Conservation (phyloP, 1,140 invertebrate genomes). For the Zaprionus davidi region DNA sequence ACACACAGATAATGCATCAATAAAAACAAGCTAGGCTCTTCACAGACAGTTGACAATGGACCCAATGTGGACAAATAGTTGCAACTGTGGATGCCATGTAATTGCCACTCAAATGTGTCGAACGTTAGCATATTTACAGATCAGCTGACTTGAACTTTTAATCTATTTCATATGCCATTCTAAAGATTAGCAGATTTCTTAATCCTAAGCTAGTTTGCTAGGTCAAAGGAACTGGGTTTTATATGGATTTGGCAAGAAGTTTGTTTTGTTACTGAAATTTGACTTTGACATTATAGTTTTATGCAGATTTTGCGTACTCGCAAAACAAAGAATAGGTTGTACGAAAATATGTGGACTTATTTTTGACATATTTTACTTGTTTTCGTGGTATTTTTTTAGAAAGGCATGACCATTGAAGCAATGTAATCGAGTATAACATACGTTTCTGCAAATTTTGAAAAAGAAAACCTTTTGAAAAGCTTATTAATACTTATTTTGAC, state of each 20-base stretch:
- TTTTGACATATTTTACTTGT: too few relatives aligned
- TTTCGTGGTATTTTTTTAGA: too few relatives aligned
- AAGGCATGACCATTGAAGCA: too few relatives aligned
- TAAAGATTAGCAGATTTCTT: slow-evolving; percentile 2
- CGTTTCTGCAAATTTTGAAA: too few relatives aligned
- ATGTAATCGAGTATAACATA: too few relatives aligned
- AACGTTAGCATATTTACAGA: background rate
- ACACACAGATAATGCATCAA: slow-evolving; percentile 70
- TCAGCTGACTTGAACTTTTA: slow-evolving; percentile 3
- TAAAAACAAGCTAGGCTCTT: slow-evolving; percentile 72
- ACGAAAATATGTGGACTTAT: too few relatives aligned
- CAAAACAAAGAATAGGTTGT: too few relatives aligned
- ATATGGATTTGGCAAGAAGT: background rate
- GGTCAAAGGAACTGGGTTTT: background rate
- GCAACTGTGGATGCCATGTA: slow-evolving; percentile 50
- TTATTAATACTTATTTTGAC: too few relatives aligned
- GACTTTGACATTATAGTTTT: background rate
- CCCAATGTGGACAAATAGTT: slow-evolving; percentile 27
- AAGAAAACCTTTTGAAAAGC: too few relatives aligned
- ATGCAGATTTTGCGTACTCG: too few relatives aligned
- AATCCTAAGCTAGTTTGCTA: slow-evolving; percentile 4
- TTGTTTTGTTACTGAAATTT: background rate
- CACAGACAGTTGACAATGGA: slow-evolving; percentile 48
- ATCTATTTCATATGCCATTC: background rate
- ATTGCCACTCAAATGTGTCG: slow-evolving; percentile 33